Evolutionary conservation across 1,140 invertebrate species (phyloP), one percentile per base, ranked within the genome.

Genomic region (Drosophila arawakana): DNA sequence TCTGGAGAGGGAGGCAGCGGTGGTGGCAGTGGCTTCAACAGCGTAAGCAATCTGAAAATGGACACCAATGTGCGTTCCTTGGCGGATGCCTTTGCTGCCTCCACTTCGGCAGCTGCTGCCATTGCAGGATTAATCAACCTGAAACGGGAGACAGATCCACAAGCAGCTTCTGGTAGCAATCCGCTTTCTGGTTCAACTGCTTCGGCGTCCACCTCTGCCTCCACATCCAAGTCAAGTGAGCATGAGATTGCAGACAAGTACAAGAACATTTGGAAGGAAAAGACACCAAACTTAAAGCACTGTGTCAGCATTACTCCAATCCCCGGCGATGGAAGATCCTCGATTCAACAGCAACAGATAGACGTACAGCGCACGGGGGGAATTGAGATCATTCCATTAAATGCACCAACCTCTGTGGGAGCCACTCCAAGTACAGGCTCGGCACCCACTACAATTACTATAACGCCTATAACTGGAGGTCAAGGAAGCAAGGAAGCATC

Each of bases 381-480:
- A 10, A 91, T 91, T 30, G 65, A 92, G 85, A 96, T 96, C 8
- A 95, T 96, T 81, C 95, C 95, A n/a, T 61, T 91, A 3, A 89
- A 80, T 55, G 62, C 72, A 2, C 80, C 77, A 18, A 44, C 59
- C 11, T 46, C 46, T 46, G 63, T 58, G 9, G 50, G 59, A 63
- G 62, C 59, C 10, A 44, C 55, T 5, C 46, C 84, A 3, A 78
- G 47, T 47, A 65, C 78, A 2, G 65, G 35, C 2, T 66, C 74
- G 21, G 21, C 81, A 47, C 54, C 82, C 6, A 79, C 85, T 0
- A 91, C 95, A 3, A 96, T 97, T 15, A 97, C 97, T 0, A 97
- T 98, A 44, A 97, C 97, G 0, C 96, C 97, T 5, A 96, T 96
- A 10, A 94, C 94, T 1, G 94, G 84, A 59, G 34, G 63, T 2